Evolutionary conservation across 2,888 invertebrate genomes (phyloP).

Genomic region (Diadromus collaris): DNA sequence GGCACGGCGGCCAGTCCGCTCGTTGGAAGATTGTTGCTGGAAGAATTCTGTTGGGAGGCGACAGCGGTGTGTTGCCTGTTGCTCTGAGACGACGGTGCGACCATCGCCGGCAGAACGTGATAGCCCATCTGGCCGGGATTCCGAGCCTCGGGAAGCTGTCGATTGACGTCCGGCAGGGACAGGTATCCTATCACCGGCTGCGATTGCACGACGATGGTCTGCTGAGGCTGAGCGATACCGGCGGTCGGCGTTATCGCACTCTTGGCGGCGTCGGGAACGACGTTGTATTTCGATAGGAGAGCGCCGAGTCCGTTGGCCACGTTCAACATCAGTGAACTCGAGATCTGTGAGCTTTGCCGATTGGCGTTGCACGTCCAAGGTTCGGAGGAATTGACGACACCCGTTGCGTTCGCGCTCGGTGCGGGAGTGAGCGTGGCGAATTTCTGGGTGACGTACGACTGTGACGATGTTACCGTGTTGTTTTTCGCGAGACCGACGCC

Average conservation of each 20-base stretch:
- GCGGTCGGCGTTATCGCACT: not conserved
- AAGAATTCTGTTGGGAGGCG: constrained; percentile 19
- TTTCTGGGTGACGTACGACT: constrained; percentile 1
- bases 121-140: constrained; percentile 12
- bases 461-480: not conserved
- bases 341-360: not conserved
- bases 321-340: not conserved
- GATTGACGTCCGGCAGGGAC: not conserved
- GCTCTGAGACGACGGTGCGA: constrained; percentile 18
- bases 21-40: constrained; percentile 44
- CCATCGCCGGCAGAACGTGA: constrained; percentile 42
- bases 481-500: not conserved
- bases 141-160: constrained; percentile 21
- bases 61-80: constrained; percentile 1
- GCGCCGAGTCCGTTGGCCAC: not conserved
- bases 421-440: not conserved
- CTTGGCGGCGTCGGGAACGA: not conserved
- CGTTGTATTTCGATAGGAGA: not conserved
- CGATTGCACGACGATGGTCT: not conserved
- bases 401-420: not conserved
- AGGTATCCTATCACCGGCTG: not conserved
- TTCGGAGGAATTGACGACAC: not conserved
- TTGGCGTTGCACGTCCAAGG: not conserved
- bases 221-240: not conserved
- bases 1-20: not conserved